Conservation (phyloP, 2,888 invertebrate genomes). For the Steinernema scapterisci region DNA sequence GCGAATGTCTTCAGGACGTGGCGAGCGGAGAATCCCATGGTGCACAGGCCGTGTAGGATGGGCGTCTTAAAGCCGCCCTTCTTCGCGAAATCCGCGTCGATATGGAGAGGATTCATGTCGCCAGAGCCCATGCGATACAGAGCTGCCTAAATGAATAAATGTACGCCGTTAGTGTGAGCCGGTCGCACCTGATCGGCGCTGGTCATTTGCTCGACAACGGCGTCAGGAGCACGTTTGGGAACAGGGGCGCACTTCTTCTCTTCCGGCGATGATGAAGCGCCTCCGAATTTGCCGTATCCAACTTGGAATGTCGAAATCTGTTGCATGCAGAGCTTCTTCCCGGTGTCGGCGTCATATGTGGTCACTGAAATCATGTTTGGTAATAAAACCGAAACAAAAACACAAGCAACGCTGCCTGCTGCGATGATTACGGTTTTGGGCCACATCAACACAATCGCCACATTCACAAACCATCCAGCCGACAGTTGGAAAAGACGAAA, state of each 20-base stretch:
- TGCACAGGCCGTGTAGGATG: constrained; percentile 91
- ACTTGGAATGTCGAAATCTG: constrained; percentile 79
- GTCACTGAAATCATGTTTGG: constrained; percentile 77
- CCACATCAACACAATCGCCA: no score
- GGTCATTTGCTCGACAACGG: constrained; percentile 78
- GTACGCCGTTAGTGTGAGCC: no score
- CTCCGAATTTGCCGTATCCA: constrained; percentile 75
- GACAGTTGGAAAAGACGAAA: constrained; percentile 74
- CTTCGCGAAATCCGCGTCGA: constrained; percentile 85
- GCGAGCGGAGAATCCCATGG: constrained; percentile 82
- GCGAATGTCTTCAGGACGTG: constrained; percentile 80
- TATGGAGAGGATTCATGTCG: constrained; percentile 91
- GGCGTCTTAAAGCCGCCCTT: constrained; percentile 80
- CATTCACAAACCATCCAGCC: no score
- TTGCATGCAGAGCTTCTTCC: constrained; percentile 78
- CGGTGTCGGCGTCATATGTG: constrained; percentile 75
- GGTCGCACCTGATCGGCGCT: constrained; percentile 78
- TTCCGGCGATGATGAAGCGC: constrained; percentile 75
- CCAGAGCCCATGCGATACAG: constrained; percentile 79
- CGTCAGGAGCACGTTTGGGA: constrained; percentile 82
- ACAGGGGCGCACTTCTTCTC: constrained; percentile 75
- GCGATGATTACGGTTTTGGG: no score
- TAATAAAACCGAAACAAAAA: no score
- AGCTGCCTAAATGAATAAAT: constrained; percentile 75
- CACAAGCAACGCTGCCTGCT: no score